A percentile compares a stretch with the other conserved stretches of the same genome.
Conservation (phyloP, 2,113 vertebrate genomes). For the Carassius gibelio region DNA sequence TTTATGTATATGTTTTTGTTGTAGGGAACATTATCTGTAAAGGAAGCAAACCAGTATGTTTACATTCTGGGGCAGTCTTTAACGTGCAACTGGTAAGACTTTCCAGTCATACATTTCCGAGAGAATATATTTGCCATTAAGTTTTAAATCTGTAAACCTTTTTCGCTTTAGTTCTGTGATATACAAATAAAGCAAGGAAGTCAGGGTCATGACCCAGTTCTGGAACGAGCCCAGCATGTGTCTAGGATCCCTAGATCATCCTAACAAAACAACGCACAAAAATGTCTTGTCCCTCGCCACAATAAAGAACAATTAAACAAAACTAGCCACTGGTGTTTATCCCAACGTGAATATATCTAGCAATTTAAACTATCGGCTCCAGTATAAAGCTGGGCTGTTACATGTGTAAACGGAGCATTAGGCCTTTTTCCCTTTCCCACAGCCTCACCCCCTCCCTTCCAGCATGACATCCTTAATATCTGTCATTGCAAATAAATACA, state of each 20-base stretch:
- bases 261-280: constrained; percentile 72
- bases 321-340: constrained; percentile 15
- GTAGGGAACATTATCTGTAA: not conserved
- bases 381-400: constrained; percentile 43
- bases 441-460: constrained; percentile 41
- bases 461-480: constrained; percentile 80
- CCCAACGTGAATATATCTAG: constrained; percentile 28
- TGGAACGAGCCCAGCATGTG: constrained; percentile 80
- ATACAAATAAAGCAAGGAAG: constrained; percentile 80
- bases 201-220: constrained; percentile 81
- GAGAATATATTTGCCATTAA: constrained; percentile 23
- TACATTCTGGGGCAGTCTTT: not conserved
- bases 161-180: constrained; percentile 64
- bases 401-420: constrained; percentile 49
- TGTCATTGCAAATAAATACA: constrained; percentile 76
- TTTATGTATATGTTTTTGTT: not conserved
- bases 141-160: constrained; percentile 40
- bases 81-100: constrained; percentile 37
- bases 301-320: constrained; percentile 26
- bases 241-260: constrained; percentile 74
- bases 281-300: constrained; percentile 58
- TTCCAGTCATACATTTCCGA: constrained; percentile 45
- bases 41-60: not conserved
- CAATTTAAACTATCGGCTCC: constrained; percentile 27
- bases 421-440: constrained; percentile 48